These are phyloP conservation scores for Serilophus lunatus DNA, from an alignment of 2,113 vertebrate genomes.

Conservation along the genomic window DNA sequence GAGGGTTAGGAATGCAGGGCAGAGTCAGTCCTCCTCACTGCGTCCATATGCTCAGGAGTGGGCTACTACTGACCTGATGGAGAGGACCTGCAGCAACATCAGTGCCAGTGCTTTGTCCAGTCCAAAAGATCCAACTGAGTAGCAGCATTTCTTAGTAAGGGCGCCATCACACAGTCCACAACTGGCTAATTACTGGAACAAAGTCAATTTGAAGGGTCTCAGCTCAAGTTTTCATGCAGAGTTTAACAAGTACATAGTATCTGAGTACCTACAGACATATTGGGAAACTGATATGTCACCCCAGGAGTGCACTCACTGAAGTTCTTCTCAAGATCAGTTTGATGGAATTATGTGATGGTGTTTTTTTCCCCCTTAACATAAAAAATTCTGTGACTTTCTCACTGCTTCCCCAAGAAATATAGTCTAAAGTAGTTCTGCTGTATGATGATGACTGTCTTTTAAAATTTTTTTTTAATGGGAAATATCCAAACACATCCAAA, in stretches of 20 bases:
- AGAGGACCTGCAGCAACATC: not conserved
- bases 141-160: not conserved
- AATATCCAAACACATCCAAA: not conserved
- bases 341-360: not conserved
- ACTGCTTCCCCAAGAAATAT: not conserved
- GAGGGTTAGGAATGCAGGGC: not conserved
- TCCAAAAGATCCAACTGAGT: not conserved
- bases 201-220: not conserved
- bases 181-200: not conserved
- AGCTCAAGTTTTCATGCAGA: not conserved
- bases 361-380: not conserved
- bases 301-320: not conserved
- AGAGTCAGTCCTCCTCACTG: not conserved
- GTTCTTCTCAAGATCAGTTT: accelerated
- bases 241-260: not conserved
- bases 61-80: not conserved
- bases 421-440: not conserved
- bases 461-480: not conserved
- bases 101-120: not conserved
- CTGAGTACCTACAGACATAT: not conserved
- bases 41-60: not conserved
- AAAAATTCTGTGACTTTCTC: not conserved
- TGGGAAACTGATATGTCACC: not conserved
- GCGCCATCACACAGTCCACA: not conserved
- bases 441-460: not conserved